Conservation (phyloP, 2,888 invertebrate genomes). For the Chironomus riparius region DNA sequence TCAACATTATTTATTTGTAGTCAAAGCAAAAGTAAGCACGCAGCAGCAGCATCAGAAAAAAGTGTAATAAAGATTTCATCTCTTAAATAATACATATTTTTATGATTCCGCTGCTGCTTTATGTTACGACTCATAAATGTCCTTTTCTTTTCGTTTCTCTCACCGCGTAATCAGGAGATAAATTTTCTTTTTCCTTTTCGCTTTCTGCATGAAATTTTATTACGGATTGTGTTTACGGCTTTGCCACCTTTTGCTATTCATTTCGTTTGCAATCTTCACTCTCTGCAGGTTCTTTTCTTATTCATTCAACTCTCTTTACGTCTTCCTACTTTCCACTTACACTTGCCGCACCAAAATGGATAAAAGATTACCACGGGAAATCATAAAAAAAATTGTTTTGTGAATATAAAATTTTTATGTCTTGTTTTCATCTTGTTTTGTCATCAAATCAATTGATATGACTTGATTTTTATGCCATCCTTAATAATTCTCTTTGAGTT, state of each 20-base stretch:
- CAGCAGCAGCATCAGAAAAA: neutral
- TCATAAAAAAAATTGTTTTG: neutral
- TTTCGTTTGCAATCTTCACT: neutral
- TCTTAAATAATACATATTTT: constrained; percentile 7
- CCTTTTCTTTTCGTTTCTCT: neutral
- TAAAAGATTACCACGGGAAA: neutral
- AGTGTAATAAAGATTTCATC: constrained; percentile 4
- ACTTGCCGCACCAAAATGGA: neutral
- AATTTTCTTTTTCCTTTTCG: neutral
- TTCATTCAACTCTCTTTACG: neutral
- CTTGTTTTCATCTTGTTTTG: no score
- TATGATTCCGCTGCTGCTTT: constrained; percentile 4
- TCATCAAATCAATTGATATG: no score
- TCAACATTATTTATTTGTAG: no score
- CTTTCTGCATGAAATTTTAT: neutral
- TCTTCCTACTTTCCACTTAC: neutral
- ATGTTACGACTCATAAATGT: constrained; percentile 2
- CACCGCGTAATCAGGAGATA: neutral
- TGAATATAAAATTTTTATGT: neutral
- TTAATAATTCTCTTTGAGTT: neutral
- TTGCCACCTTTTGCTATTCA: neutral
- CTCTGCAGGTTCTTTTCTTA: neutral
- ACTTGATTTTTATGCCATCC: neutral
- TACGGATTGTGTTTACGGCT: neutral
- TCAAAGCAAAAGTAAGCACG: no score